Evolutionary conservation across 2,797 vertebrate species (phyloP).

Genomic region (Hemitrygon akajei): DNA sequence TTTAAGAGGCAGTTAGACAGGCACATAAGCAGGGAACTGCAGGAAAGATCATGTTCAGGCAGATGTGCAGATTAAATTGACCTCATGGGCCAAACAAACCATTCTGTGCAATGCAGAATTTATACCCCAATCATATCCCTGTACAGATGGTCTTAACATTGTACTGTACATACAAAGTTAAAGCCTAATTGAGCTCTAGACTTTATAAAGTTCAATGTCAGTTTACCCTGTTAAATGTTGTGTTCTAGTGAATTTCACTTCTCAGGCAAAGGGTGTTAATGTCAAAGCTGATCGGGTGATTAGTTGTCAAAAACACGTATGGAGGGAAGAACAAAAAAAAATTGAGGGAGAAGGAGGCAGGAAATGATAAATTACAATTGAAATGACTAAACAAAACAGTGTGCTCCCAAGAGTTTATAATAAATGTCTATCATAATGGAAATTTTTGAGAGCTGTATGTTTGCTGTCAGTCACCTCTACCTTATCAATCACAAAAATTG

Average conservation of each 20-base stretch:
- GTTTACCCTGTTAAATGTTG: not conserved
- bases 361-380: too few relatives aligned
- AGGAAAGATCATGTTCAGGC: too few relatives aligned
- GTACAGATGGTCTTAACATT: not conserved
- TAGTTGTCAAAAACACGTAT: not conserved
- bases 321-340: too few relatives aligned
- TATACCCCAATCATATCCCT: not conserved
- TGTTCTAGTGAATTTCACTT: not conserved
- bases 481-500: not conserved
- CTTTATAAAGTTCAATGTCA: not conserved
- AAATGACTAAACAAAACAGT: too few relatives aligned
- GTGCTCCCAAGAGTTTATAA: too few relatives aligned
- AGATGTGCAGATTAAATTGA: too few relatives aligned
- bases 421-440: too few relatives aligned
- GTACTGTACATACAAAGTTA: not conserved
- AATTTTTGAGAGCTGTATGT: not conserved
- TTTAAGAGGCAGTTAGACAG: too few relatives aligned
- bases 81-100: too few relatives aligned
- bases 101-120: not conserved
- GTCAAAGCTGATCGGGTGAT: not conserved
- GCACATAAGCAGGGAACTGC: too few relatives aligned
- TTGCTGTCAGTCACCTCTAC: not conserved
- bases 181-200: not conserved
- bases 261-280: not conserved
- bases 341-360: too few relatives aligned